These are phyloP conservation scores for Timandra comae DNA, from an alignment of 2,888 invertebrate species.

Conservation along the genomic window DNA sequence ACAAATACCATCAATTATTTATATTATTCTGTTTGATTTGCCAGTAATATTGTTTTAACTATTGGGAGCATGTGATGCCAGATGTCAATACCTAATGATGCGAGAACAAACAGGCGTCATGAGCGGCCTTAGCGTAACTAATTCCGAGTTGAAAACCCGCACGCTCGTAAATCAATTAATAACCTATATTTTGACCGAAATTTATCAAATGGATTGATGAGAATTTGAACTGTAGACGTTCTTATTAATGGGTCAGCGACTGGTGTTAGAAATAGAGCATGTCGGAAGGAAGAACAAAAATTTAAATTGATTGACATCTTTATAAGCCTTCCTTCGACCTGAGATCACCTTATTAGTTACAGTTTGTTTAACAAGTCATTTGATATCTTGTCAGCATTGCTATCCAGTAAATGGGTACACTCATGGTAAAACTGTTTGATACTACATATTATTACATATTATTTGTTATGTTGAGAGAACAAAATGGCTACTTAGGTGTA, in stretches of 20 bases:
- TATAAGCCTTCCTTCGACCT: conserved; percentile 21
- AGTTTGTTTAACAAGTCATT: not conserved
- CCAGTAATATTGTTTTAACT: conserved; percentile 12
- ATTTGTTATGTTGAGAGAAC: too few relatives aligned
- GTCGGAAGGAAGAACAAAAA: conserved; percentile 38
- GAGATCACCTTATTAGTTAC: conserved; percentile 5
- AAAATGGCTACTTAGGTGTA: too few relatives aligned
- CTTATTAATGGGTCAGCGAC: conserved; percentile 39
- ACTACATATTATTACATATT: too few relatives aligned
- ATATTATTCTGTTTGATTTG: too few relatives aligned
- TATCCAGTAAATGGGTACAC: too few relatives aligned
- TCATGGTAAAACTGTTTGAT: too few relatives aligned
- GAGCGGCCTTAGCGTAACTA: conserved; percentile 7
- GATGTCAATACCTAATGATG: conserved; percentile 31
- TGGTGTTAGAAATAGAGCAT: conserved; percentile 38
- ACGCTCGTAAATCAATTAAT: conserved; percentile 38
- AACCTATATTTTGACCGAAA: conserved; percentile 26
- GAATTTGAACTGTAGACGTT: conserved; percentile 22
- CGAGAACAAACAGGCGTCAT: conserved; percentile 3
- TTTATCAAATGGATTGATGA: conserved; percentile 23
- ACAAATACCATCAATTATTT: too few relatives aligned
- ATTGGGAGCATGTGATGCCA: conserved; percentile 30
- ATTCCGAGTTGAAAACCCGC: conserved; percentile 21
- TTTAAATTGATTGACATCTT: conserved; percentile 34
- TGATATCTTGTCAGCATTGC: too few relatives aligned